Evolutionary conservation across 2,888 invertebrate genomes (phyloP).

Genomic region (Folsomia candida): DNA sequence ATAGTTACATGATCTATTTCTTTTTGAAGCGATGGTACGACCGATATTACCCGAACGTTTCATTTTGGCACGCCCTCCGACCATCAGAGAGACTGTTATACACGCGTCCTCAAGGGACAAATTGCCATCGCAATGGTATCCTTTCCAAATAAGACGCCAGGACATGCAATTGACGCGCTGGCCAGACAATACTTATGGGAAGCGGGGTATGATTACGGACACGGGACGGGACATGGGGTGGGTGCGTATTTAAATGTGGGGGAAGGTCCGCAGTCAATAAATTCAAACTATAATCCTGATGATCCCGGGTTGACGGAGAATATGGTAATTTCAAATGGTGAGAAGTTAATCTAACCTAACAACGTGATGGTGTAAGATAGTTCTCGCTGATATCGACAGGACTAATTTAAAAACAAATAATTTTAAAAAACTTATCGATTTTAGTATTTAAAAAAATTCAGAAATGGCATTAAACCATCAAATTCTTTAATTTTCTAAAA

Average conservation of each 20-base stretch:
- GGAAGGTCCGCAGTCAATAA: slow-evolving; percentile 81
- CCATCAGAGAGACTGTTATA: slow-evolving; percentile 71
- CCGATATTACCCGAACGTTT: slow-evolving; percentile 83
- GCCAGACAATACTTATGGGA: slow-evolving; percentile 81
- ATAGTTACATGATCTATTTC: background rate
- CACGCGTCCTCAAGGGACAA: slow-evolving; percentile 68
- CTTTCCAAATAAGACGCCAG: slow-evolving; percentile 63
- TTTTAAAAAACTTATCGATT: too few relatives aligned
- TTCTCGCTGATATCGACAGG: too few relatives aligned
- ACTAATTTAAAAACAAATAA: too few relatives aligned
- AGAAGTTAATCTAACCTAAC: too few relatives aligned
- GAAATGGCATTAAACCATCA: background rate
- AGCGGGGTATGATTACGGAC: slow-evolving; percentile 82
- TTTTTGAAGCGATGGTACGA: slow-evolving; percentile 72
- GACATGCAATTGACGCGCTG: slow-evolving; percentile 74
- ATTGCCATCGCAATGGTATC: slow-evolving; percentile 71
- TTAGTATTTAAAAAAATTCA: background rate
- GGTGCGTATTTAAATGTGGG: slow-evolving; percentile 82
- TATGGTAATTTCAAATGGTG: slow-evolving; percentile 80
- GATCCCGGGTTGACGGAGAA: slow-evolving; percentile 74
- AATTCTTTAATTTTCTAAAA: background rate
- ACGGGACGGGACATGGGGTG: slow-evolving; percentile 91
- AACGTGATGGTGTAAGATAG: too few relatives aligned
- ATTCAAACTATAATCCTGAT: slow-evolving; percentile 67
- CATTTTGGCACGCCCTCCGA: slow-evolving; percentile 77